Conservation (phyloP, 2,888 invertebrate genomes). For the Pocota personata region DNA sequence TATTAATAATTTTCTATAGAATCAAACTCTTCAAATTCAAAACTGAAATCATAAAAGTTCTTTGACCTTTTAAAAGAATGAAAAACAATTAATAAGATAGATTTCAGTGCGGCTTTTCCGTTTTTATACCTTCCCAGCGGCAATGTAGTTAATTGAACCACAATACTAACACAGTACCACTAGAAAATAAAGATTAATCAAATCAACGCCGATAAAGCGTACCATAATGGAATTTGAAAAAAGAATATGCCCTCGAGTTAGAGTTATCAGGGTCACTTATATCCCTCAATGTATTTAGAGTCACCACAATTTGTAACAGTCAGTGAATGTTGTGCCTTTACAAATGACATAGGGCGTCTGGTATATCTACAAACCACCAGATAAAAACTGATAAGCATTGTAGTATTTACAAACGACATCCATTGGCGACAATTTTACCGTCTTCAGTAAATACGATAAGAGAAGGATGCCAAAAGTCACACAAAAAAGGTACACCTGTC, state of each 20-base stretch:
- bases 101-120: background rate
- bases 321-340: background rate
- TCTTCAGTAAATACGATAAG: background rate
- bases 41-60: background rate
- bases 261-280: background rate
- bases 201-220: constrained; percentile 32
- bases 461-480: constrained; percentile 12
- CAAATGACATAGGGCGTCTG: background rate
- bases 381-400: constrained; percentile 12
- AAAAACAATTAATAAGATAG: constrained; percentile 11
- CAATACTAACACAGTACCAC: background rate
- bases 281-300: background rate
- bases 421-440: constrained; percentile 22
- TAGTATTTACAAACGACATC: background rate
- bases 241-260: constrained; percentile 10
- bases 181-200: constrained; percentile 16
- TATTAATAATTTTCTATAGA: background rate
- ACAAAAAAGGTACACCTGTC: constrained; percentile 26
- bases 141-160: background rate
- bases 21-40: background rate
- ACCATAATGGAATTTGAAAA: background rate
- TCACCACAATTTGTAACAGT: constrained; percentile 2
- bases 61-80: background rate
- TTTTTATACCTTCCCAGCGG: background rate
- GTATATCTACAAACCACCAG: background rate